Conservation (phyloP, 2,113 vertebrate species). For the Sorex araneus region DNA sequence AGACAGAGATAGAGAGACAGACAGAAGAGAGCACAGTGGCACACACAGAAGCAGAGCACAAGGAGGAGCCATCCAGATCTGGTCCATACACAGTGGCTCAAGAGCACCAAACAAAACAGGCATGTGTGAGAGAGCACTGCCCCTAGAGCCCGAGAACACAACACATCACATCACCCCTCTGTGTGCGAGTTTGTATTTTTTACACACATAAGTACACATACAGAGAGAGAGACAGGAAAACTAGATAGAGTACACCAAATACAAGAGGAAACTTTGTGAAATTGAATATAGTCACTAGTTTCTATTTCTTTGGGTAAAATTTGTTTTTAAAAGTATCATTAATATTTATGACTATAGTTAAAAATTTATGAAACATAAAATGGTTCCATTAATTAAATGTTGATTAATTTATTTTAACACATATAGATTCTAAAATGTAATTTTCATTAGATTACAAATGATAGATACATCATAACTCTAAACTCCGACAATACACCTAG, state of each 20-base stretch:
- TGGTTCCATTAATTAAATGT: background rate
- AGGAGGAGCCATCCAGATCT: no score
- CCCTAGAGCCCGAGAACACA: no score
- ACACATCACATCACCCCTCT: no score
- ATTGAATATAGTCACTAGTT: background rate
- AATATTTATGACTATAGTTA: background rate
- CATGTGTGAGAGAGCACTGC: no score
- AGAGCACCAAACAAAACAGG: no score
- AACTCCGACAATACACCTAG: background rate
- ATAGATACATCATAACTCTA: background rate
- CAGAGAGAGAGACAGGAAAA: background rate
- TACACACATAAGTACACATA: background rate
- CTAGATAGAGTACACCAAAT: background rate
- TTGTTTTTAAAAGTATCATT: background rate
- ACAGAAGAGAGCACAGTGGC: no score
- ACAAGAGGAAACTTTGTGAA: background rate
- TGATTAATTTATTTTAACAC: background rate
- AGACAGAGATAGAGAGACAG: no score
- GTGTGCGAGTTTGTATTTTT: no score
- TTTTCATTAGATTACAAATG: background rate
- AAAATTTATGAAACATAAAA: constrained; percentile 5
- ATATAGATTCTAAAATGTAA: background rate
- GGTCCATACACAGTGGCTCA: no score
- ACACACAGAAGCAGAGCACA: no score
- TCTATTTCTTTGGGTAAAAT: background rate